Evolutionary conservation across 2,797 vertebrate species (phyloP), one percentile per base, ranked within the genome.

Genomic region (Phalloptychus januarius): DNA sequence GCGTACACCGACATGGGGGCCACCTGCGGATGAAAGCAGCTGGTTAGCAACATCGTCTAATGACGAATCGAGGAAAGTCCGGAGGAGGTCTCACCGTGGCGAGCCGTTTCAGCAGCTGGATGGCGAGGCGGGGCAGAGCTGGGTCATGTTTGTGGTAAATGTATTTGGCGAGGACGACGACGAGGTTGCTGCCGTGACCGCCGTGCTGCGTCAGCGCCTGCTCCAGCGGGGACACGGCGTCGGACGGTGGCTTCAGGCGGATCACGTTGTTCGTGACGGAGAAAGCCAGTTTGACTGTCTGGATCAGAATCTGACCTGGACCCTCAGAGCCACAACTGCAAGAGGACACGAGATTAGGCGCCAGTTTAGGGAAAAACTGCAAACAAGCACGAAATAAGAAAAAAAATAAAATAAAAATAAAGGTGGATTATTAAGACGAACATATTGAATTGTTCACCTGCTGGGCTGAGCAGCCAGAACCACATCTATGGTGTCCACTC

Each of bases 1-100:
- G 98, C 98, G 0, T 99, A 99, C 50, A 99, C 98, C 0, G 98
- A 99, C 98, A 99, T 99, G 28, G 98, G 98, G 45, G 98, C 98
- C 85, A 98, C 98, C 98, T 99, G 75, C 25, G 48, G 54, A 71
- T 23, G n/a, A 63, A 13, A 7, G 5, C 23, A n/a, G 25, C 8
- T 25, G 0, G 11, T 25, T 52, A 25, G 52, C 52, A 11, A n/a
- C 0, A 42, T 40, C 1, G 4, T 20, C 0, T 36, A 23, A 31
- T 4, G 23, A 28, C 5, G 50, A 11, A 28, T 38, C 10, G 5
- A 16, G 3, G 18, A 1, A 2, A 1, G 0, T 1, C 5, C 5
- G 25, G 1, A 0, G 0, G 0, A 38, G 0, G 13, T 23, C 83
- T 90, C 95, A 99, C 98, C 38, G 96, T 97, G 81, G 98, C 98